Evolutionary conservation across 2,888 invertebrate genomes (phyloP), one percentile per base, ranked within the genome.

Genomic region (Xestia c-nigrum): DNA sequence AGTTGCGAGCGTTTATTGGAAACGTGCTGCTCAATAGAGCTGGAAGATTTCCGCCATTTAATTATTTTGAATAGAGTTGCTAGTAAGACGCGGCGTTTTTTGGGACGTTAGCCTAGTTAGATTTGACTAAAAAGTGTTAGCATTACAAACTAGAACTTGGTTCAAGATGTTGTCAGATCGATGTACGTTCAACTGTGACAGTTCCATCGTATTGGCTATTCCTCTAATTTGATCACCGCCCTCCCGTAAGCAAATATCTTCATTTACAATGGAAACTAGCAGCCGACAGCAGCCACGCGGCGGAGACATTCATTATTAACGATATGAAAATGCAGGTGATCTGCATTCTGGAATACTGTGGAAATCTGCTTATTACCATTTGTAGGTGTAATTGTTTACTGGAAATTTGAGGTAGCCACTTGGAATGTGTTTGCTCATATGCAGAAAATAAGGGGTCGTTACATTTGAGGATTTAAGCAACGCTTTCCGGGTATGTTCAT

Each of bases 191-290:
- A 31, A 19, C 19, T 61, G 12, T 16, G 21, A 16, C 31, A 19
- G 59, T 19, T 61, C 19, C 1, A 19, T 10, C 19, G 85, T 69
- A 66, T 71, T 55, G 66, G 21, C 24, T 68, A 61, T 46, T 46
- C 68, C 68, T 67, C 65, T 82, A 85, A 81, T 77, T 85, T 68
- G 43, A 71, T 74, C 71, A 50, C 64, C 59, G 52, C 50, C 67
- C 65, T 63, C 31, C 57, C 21, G 61, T 77, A 82, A 78, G 80
- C 84, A 83, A 86, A 88, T 85, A 83, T 59, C 78, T 79, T 86
- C 78, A 86, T 87, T 86, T 87, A 88, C 87, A 88, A 82, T 88
- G 76, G 80, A 79, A 87, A 88, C 67, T 65, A 85, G 69, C n/a
- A 24, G 52, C 21, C 67, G 68, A 12, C 72, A 57, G 74, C 46